Evolutionary conservation across 2,113 vertebrate species (phyloP), one percentile per base, ranked within the genome.

Genomic region (Cynocephalus volans): DNA sequence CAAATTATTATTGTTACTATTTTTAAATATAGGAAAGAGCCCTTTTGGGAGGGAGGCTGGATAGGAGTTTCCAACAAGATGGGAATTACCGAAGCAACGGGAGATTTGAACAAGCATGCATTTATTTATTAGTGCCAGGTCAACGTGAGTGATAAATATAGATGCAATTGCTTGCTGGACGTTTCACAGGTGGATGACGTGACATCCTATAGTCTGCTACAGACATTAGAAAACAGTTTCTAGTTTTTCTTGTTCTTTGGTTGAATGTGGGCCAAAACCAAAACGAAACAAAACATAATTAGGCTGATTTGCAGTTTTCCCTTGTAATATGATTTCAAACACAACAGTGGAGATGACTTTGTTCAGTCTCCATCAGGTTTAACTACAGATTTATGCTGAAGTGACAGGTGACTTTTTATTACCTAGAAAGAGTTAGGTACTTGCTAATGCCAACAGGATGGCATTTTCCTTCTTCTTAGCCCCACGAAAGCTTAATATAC

Each of bases 141-240:
- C 97, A 98, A 97, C 95, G 96, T 81, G 97, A 98, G 96, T 93
- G 95, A 98, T 88, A 97, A 90, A 97, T 97, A 93, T 70, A 97
- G 90, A 93, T 48, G 93, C 58, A 48, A 4, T 75, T 96, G 8
- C 90, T 96, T 84, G 86, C 54, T 10, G 54, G 73, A 80, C 5
- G 6, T 31, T 65, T 98, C 84, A 89, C 62, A 96, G 85, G 93
- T 75, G 45, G 77, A 58, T 70, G 97, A 87, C 92, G 94, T 33
- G 95, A 98, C 97, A 26, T 48, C 96, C 36, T 91, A 76, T 24
- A 19, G 76, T 91, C 97, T 96, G 90, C 77, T 96, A 65, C 84
- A 95, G 80, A 96, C 18, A 0, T 75, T 87, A 97, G 82, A 92
- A 96, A 97, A 96, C 7, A 83, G 82, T 93, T 79, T 92, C 64